Evolutionary conservation across 2,797 vertebrate species (phyloP), one percentile per base, ranked within the genome.

Genomic region (Pseudocheirus occidentalis): DNA sequence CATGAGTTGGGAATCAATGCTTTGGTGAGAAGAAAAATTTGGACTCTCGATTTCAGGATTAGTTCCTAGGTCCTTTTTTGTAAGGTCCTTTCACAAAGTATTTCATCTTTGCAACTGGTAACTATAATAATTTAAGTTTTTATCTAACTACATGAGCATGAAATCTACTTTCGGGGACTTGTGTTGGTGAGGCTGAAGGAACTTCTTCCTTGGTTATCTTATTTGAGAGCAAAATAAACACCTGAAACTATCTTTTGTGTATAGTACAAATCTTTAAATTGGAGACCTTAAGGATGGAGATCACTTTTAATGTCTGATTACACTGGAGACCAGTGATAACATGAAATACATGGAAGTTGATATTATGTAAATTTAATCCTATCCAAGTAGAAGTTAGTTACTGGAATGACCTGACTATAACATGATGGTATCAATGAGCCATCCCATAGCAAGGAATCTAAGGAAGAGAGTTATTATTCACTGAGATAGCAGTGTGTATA

Each of bases 401-500:
- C 92, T 58, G 89, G 58, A 91, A 94, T 34, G 93, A 90, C 59
- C 94, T 96, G 94, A 96, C 91, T 90, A 94, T 96, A 96, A 95
- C 91, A 95, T 93, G 3, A 55, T 92, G 90, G 56, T n/a, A 93
- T 59, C 87, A 92, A 28, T 46, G 59, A 94, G 46, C 87, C 91
- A 50, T 94, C 53, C 81, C 18, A 50, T 28, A 95, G 95, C 81
- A 95, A 40, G 93, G 92, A 94, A 90, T 58, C 12, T 52, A 92
- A 95, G 81, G n/a, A 81, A 40, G 18, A 40, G 2, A n/a, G 27
- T 58, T 59, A 21, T 73, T 73, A 24, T 81, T 81, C n/a, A 46
- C 59, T 40, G 5, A 81, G 66, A 40, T 10, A 62, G 46, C 34
- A 81, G 90, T 14, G 90, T 14, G 13, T 28, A 40, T 90, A 92